Evolutionary conservation across 2,113 vertebrate genomes (phyloP), one percentile per base, ranked within the genome.

Genomic region (Lasiurus borealis): DNA sequence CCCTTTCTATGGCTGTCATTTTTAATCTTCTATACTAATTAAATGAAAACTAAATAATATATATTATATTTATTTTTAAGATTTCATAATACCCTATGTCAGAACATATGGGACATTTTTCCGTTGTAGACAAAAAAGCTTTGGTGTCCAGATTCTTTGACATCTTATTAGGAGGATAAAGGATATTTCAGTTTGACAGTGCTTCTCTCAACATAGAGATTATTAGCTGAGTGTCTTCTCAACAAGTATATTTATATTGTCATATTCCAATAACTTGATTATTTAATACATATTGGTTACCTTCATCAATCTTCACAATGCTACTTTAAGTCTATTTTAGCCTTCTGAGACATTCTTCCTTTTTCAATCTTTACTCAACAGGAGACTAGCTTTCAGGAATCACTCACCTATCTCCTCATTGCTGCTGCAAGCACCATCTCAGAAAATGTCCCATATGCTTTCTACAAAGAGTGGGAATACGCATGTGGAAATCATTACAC

Each of bases 11-110:
- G 14, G 1, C 3, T 15, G 31, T 57, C 9, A 54, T 29, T 86
- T 86, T 90, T 75, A 83, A 69, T 66, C 13, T 50, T 46, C 31
- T 75, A 64, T 93, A 86, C 72, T 85, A 46, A 80, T 88, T 64
- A 94, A 85, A 54, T 85, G 29, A 73, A 77, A 90, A 88, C 16
- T 78, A 64, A 81, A 84, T 64, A 46, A 14, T 15, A 69, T 80
- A 85, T 4, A 6, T 10, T 50, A 54, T 40, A 19, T 57, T 21
- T 21, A 46, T 68, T n/a, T 36, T 31, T 12, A 85, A 89, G 62
- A 34, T 4, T 77, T 50, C 27, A 8, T 73, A 69, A 21, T 6
- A 62, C 10, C 15, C 14, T 18, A 13, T 50, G 14, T 64, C 48
- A 75, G 29, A 15, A 78, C 3, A 1, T 66, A 72, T 27, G 11